Evolutionary conservation across 2,113 vertebrate species (phyloP), one percentile per base, ranked within the genome.

Genomic region (Gadus macrocephalus): DNA sequence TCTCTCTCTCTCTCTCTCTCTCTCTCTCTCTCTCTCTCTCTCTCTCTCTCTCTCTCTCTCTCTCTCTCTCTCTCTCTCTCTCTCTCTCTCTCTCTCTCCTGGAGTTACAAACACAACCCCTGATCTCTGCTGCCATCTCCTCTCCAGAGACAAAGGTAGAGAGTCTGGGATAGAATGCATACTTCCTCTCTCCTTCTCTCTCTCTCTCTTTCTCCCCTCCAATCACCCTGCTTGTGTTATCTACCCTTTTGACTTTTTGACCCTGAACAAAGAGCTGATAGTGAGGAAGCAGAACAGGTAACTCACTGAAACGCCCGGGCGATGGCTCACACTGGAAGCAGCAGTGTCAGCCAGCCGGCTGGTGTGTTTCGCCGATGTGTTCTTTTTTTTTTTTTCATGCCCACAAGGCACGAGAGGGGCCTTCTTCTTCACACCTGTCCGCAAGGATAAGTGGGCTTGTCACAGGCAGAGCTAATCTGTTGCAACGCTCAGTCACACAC

Each of bases 401-500:
- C 42, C 79, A 82, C 78, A 77, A 89, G 87, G 83, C 75, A 69
- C 75, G 81, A 81, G 85, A 58, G 55, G 15, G 55, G 42, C 42
- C 42, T 49, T 84, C 87, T 86, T 89, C 88, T 89, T 89, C 87
- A 89, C 88, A 91, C 90, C 90, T 91, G 90, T 91, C 90, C 83
- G 66, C 79, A 70, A 86, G 88, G 83, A 91, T 92, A 90, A 90
- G 75, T 81, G 83, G 77, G 78, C 78, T 84, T 86, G 89, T 89
- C 86, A 88, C 83, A 69, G 81, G 83, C 84, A 85, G 72, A 81
- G 86, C 83, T 91, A 90, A 91, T 91, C 90, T 90, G 87, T 86
- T 89, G 86, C 85, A 86, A 90, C 85, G 69, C 89, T 90, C 88
- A 85, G 90, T 91, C 90, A 88, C 86, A 86, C 88, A 88, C 85